Evolutionary conservation across 2,113 vertebrate genomes (phyloP).

Genomic region (Phrynocephalus versicolor): DNA sequence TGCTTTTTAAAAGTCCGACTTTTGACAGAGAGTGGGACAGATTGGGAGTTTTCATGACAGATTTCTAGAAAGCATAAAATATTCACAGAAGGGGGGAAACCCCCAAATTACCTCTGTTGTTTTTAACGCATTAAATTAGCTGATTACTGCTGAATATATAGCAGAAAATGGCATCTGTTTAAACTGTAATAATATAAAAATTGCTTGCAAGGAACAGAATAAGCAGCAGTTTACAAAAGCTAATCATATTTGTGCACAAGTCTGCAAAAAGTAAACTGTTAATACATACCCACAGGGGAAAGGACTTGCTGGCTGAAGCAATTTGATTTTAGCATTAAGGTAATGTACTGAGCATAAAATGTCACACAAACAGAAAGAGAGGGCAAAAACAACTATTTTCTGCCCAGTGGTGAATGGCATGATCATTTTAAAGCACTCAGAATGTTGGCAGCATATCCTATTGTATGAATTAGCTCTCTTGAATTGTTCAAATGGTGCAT

Average conservation of each 20-base stretch:
- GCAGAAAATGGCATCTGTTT: constrained; percentile 76
- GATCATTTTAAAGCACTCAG: constrained; percentile 18
- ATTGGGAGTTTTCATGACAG: constrained; percentile 48
- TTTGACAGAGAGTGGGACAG: constrained; percentile 30
- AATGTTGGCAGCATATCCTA: neutral
- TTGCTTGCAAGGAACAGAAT: constrained; percentile 77
- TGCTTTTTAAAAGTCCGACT: neutral
- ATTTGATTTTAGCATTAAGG: constrained; percentile 44
- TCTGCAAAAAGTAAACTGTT: constrained; percentile 73
- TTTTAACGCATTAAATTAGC: constrained; percentile 72
- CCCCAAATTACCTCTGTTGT: constrained; percentile 66
- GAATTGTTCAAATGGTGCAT: neutral
- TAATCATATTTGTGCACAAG: constrained; percentile 76
- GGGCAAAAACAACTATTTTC: neutral
- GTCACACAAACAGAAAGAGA: neutral
- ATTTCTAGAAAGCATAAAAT: constrained; percentile 57
- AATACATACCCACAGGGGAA: constrained; percentile 58
- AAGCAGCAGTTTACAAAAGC: constrained; percentile 73
- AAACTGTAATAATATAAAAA: constrained; percentile 75
- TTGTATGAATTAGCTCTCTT: neutral
- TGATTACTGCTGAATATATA: constrained; percentile 69
- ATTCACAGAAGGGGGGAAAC: constrained; percentile 48
- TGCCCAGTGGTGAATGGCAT: neutral
- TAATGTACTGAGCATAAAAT: constrained; percentile 13
- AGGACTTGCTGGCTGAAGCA: constrained; percentile 56